phyloP scores from a whole-genome alignment of 2,797 vertebrate genomes.

The Sebastiscus albofasciatus region DNA sequence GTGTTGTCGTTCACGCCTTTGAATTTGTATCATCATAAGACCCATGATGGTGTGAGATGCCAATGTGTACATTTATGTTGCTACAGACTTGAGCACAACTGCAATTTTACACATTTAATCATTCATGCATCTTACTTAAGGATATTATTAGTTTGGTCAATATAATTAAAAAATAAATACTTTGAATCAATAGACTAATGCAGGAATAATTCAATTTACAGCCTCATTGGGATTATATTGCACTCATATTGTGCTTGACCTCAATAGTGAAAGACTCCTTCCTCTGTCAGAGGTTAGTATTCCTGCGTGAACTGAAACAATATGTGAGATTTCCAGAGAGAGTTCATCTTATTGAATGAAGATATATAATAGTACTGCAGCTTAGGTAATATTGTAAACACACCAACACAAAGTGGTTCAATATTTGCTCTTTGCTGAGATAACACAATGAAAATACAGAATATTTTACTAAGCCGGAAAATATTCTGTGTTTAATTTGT shows the following conservation, averaged over 20 bases:
- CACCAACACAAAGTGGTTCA: background rate
- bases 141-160: background rate
- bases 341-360: constrained; percentile 49
- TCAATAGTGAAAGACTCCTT: constrained; percentile 10
- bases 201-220: constrained; percentile 28
- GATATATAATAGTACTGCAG: constrained; percentile 9
- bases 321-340: constrained; percentile 59
- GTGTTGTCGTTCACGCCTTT: background rate
- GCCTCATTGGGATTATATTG: constrained; percentile 9
- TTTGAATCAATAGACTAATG: constrained; percentile 5
- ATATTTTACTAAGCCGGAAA: background rate
- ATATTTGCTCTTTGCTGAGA: constrained; percentile 19
- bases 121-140: background rate
- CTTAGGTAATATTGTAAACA: constrained; percentile 30
- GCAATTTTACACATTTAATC: background rate
- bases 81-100: background rate
- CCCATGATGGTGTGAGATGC: background rate
- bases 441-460: constrained; percentile 6
- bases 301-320: constrained; percentile 61
- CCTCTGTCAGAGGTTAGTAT: constrained; percentile 48
- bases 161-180: constrained; percentile 9
- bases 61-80: background rate
- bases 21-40: background rate
- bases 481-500: background rate
- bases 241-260: constrained; percentile 47